Evolutionary conservation across 2,888 invertebrate genomes (phyloP), one percentile per base, ranked within the genome.

Genomic region (Meiosimyza platycephala): DNA sequence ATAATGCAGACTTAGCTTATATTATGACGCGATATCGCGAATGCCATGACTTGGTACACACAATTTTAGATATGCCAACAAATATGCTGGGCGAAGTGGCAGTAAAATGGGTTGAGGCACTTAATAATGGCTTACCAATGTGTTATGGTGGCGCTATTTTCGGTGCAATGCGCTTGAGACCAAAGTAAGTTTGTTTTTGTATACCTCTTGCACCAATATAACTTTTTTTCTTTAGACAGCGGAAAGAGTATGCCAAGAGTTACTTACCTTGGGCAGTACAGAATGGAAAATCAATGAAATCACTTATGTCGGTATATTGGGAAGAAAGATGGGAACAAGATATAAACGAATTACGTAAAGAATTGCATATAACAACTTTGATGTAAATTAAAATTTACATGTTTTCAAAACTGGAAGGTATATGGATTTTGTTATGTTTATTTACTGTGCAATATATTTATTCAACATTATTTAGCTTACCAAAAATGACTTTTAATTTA

Each of bases 21-120:
- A 94, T 99, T 62, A 97, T 99, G 94, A 96, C 97, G 86, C 90
- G 99, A 71, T 99, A 99, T 85, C 91, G 99, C 77, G 98, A 99
- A 89, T 94, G 95, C 11, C 99, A 99, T 86, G 99, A 99, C 89
- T 90, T 99, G 77, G 92, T 95, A 73, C 99, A 99, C 88, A 93
- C 97, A 0, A 89, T 94, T 18, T 90, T 99, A 55, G 92, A 93
- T 78, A 98, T 98, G 96, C 97, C 95, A 52, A 98, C 97, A 13
- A 95, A 95, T 81, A 96, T 97, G 95, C 88, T 97, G 51, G 93
- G 93, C 74, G 91, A 98, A 91, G 97, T 98, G 7, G 92, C 95
- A 13, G 95, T 99, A 6, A 99, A 99, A 89, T 98, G 98, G 97
- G 92, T 99, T 65, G 99, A 99, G 90, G 99, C 94, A 0, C 91